Evolutionary conservation across 1,140 invertebrate species (phyloP).

Genomic region (Grapholita molesta): DNA sequence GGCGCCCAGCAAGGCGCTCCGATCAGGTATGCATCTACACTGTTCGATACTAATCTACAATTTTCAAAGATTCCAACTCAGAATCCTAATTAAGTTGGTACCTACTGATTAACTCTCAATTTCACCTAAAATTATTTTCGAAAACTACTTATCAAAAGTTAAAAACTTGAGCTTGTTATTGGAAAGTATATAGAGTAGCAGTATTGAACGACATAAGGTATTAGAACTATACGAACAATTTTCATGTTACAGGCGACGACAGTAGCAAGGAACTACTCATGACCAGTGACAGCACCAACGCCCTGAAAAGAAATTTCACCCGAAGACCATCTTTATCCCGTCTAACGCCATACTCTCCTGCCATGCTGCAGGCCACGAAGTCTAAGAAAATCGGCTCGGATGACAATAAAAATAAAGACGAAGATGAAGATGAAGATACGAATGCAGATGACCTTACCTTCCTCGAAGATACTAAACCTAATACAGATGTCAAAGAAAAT

Average conservation of each 20-base stretch:
- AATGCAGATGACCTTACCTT: conserved; percentile 32
- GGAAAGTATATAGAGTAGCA: too few relatives aligned
- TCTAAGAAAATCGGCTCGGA: conserved; percentile 20
- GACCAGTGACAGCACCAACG: conserved; percentile 62
- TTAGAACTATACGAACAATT: too few relatives aligned
- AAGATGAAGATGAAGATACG: conserved; percentile 27
- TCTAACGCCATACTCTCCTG: conserved; percentile 50
- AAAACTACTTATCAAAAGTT: too few relatives aligned
- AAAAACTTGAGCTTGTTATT: too few relatives aligned
- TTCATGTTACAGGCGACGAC: conserved; percentile 39
- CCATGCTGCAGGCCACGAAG: conserved; percentile 28
- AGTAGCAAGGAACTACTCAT: conserved; percentile 65
- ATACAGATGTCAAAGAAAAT: background rate
- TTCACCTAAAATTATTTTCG: too few relatives aligned
- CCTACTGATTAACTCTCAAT: too few relatives aligned
- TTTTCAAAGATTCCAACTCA: too few relatives aligned
- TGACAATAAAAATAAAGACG: conserved; percentile 6
- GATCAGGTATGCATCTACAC: background rate
- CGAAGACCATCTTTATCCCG: conserved; percentile 55
- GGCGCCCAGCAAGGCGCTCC: background rate
- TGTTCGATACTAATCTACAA: too few relatives aligned
- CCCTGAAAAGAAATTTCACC: conserved; percentile 55
- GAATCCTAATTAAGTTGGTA: too few relatives aligned
- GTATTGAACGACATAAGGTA: too few relatives aligned
- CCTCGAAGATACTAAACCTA: conserved; percentile 12